These are phyloP conservation scores for Actinia equina DNA, from an alignment of 64 coral and sea anemone genomes.

Conservation along the genomic window DNA sequence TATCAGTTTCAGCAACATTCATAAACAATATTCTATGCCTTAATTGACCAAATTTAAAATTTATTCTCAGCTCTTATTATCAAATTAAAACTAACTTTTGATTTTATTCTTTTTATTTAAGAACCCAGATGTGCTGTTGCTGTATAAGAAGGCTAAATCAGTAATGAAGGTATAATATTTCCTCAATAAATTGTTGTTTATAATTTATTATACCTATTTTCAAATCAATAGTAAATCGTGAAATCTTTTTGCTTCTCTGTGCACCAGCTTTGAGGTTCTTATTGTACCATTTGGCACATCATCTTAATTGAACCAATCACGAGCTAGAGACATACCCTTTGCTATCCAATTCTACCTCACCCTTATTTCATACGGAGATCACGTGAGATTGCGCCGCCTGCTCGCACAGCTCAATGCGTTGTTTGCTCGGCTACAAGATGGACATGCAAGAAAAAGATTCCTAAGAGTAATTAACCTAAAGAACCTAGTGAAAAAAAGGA, in stretches of 20 bases:
- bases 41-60: too few relatives aligned
- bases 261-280: too few relatives aligned
- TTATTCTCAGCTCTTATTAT: too few relatives aligned
- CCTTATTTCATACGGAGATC: not conserved
- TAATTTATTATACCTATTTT: not conserved
- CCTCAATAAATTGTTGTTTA: not conserved
- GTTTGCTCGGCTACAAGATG: not conserved
- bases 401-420: not conserved
- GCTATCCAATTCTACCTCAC: not conserved
- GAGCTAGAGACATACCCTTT: too few relatives aligned
- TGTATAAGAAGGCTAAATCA: not conserved
- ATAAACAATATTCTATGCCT: too few relatives aligned
- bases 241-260: too few relatives aligned
- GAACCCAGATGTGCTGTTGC: not conserved
- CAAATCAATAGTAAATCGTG: not conserved
- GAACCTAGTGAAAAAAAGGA: not conserved
- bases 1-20: too few relatives aligned
- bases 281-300: too few relatives aligned
- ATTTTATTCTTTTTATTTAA: not conserved
- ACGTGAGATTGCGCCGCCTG: not conserved
- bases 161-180: not conserved
- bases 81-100: too few relatives aligned
- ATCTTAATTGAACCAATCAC: too few relatives aligned
- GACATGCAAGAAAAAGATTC: not conserved
- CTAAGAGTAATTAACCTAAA: not conserved